phyloP scores from a whole-genome alignment of 1,140 invertebrate species.

The Alviniconcha marisindica region DNA sequence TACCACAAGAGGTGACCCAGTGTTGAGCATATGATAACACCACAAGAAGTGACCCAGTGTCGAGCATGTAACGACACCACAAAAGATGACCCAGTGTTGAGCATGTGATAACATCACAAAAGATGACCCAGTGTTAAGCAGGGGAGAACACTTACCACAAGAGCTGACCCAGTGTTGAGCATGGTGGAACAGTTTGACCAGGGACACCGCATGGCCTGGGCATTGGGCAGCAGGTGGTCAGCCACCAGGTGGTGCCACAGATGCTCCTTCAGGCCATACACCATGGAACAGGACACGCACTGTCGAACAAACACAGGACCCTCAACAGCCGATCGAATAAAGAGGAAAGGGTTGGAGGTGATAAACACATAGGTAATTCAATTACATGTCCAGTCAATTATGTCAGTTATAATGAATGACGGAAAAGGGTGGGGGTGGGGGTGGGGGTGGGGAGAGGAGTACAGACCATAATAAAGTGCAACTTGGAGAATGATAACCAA shows the following conservation, averaged over 20 bases:
- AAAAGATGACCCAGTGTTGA: too few species aligned
- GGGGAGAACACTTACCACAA: conserved; percentile 39
- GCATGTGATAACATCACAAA: too few species aligned
- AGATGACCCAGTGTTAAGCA: too few species aligned
- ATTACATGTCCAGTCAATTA: neutral
- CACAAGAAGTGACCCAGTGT: too few species aligned
- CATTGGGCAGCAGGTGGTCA: conserved; percentile 50
- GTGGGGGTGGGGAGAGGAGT: too few species aligned
- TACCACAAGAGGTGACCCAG: too few species aligned
- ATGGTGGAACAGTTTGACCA: conserved; percentile 54
- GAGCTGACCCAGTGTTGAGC: conserved; percentile 42
- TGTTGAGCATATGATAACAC: too few species aligned
- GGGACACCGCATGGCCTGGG: conserved; percentile 42
- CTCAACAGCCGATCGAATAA: neutral
- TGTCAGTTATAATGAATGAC: too few species aligned
- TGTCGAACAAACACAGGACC: conserved; percentile 41
- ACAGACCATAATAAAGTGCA: too few species aligned
- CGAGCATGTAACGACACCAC: too few species aligned
- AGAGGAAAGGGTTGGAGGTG: neutral
- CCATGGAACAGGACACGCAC: conserved; percentile 47
- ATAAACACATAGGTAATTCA: neutral
- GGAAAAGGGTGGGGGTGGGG: too few species aligned
- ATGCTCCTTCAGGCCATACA: conserved; percentile 53
- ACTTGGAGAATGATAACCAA: too few species aligned
- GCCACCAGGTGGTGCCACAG: conserved; percentile 53